A percentile compares a stretch with the other conserved stretches of the same genome.
Evolutionary conservation across 2,113 vertebrate species (phyloP).

Genomic region (Garra rufa): DNA sequence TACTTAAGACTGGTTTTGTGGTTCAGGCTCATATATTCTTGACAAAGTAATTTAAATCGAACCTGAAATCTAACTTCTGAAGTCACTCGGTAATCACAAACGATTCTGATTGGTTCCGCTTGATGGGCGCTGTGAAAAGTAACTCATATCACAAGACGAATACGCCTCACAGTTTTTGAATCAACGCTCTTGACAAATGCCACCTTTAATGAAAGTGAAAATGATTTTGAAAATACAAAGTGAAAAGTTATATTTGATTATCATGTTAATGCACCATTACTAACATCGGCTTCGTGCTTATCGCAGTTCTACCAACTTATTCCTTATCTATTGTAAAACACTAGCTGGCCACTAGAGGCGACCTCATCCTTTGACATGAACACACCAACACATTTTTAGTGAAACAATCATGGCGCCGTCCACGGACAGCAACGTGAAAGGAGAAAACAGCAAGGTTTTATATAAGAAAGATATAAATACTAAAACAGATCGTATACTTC

Average conservation of each 20-base stretch:
- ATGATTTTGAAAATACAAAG: background rate
- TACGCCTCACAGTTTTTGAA: background rate
- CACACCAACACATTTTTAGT: background rate
- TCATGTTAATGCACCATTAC: too few relatives aligned
- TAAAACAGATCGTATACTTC: constrained; percentile 73
- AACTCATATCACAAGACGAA: background rate
- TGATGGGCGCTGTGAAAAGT: background rate
- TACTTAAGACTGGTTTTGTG: too few relatives aligned
- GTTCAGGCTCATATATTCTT: too few relatives aligned
- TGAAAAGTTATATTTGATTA: background rate
- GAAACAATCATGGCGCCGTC: constrained; percentile 74
- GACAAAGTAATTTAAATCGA: too few relatives aligned
- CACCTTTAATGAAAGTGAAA: background rate
- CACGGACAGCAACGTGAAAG: constrained; percentile 73
- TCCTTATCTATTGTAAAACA: background rate
- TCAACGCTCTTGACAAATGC: background rate
- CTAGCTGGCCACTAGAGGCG: constrained; percentile 36
- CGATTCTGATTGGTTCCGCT: background rate
- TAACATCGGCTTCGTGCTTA: background rate
- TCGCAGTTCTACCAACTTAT: background rate
- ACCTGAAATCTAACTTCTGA: too few relatives aligned
- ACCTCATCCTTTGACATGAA: background rate
- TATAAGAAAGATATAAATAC: constrained; percentile 61
- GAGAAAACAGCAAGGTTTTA: constrained; percentile 44
- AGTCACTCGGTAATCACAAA: background rate